Conservation (phyloP, 2,113 vertebrate species). For the Phalacrocorax aristotelis region DNA sequence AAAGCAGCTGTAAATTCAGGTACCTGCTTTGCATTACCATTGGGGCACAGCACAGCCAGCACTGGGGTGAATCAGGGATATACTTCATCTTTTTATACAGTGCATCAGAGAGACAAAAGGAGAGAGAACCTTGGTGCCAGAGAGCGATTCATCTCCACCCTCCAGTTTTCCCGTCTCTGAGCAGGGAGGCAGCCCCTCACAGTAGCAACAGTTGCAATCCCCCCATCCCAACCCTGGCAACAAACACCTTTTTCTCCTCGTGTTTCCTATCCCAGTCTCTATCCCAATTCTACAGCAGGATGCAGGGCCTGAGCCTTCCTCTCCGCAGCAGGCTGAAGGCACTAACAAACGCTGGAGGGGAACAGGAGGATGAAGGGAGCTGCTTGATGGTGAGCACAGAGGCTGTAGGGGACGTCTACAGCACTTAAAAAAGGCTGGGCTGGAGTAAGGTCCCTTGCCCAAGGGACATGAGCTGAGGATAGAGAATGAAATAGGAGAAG, state of each 20-base stretch:
- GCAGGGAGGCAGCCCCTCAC: not conserved
- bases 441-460: not conserved
- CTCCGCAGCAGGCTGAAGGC: not conserved
- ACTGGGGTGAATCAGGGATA: not conserved
- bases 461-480: not conserved
- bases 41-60: not conserved
- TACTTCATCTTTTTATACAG: not conserved
- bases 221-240: constrained; percentile 18
- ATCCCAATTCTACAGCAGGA: not conserved
- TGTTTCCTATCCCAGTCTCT: not conserved
- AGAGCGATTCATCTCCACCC: not conserved
- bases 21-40: not conserved
- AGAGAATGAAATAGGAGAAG: not conserved
- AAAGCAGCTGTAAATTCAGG: constrained; percentile 11
- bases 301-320: not conserved
- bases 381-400: not conserved
- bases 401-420: not conserved
- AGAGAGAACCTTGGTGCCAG: not conserved
- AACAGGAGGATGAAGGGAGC: not conserved
- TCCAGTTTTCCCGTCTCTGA: not conserved
- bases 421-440: not conserved
- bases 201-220: not conserved
- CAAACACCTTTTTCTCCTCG: not conserved
- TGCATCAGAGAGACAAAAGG: not conserved
- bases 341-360: not conserved